Conservation (phyloP, 1,140 invertebrate species). For the Heterodera carotae region DNA sequence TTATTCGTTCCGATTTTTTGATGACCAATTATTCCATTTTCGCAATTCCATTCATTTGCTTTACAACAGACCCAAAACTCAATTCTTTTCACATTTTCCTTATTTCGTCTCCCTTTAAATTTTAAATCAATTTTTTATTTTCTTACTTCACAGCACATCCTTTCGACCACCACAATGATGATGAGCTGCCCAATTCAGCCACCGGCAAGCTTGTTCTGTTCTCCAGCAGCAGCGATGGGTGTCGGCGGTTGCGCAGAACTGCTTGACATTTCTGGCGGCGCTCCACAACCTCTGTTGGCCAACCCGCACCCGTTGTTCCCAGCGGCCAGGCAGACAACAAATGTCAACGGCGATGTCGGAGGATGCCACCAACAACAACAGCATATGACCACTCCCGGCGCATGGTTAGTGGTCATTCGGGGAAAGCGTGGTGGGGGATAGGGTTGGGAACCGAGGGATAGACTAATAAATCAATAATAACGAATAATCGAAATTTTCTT, state of each 20-base stretch:
- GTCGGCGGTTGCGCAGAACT: background rate
- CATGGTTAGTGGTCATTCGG: background rate
- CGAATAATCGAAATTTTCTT: background rate
- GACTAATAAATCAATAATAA: too few relatives aligned
- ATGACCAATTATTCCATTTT: constrained; percentile 13
- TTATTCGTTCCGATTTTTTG: background rate
- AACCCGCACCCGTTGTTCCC: background rate
- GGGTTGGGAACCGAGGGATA: too few relatives aligned
- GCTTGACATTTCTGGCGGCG: constrained; percentile 5
- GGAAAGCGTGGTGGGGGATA: background rate
- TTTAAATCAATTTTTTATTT: too few relatives aligned
- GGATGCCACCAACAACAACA: background rate
- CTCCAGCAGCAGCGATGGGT: background rate
- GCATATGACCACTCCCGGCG: background rate
- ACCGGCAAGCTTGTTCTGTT: constrained; percentile 6
- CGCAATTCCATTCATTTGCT: constrained; percentile 10
- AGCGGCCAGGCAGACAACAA: background rate
- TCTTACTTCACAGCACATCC: background rate
- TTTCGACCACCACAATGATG: constrained; percentile 1
- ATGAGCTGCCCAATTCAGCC: constrained; percentile 11
- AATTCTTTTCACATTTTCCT: too few relatives aligned
- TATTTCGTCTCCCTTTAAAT: too few relatives aligned
- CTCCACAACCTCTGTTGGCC: background rate
- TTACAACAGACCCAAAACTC: too few relatives aligned
- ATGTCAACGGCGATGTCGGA: background rate